Percentiles rank a stretch among this genome's conserved stretches.
Evolutionary conservation across 2,797 vertebrate species (phyloP).

Genomic region (Lemur catta): DNA sequence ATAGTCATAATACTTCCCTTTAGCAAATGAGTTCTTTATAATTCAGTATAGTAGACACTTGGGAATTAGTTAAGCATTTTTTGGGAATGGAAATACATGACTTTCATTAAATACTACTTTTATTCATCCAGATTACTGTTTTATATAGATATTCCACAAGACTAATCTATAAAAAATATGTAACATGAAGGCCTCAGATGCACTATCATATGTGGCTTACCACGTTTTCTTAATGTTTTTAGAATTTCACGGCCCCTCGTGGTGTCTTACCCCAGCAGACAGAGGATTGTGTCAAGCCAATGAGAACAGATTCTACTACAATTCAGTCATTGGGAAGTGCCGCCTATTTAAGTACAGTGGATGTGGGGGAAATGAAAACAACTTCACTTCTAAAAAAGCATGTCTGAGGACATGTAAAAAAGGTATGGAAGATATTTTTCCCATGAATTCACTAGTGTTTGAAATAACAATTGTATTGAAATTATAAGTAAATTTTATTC

Average conservation of each 20-base stretch:
- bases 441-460: neutral
- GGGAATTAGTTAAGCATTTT: neutral
- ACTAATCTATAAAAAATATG: neutral
- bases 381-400: constrained; percentile 85
- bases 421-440: constrained; percentile 79
- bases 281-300: constrained; percentile 85
- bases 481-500: constrained; percentile 8
- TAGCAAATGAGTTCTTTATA: neutral
- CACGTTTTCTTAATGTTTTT: constrained; percentile 55
- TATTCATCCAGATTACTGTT: neutral
- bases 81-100: neutral
- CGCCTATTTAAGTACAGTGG: constrained; percentile 89
- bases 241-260: constrained; percentile 75
- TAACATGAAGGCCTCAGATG: neutral
- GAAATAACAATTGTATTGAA: neutral
- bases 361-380: constrained; percentile 94
- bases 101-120: neutral
- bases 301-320: constrained; percentile 87
- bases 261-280: constrained; percentile 84
- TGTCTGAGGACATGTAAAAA: constrained; percentile 88
- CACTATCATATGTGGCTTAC: constrained; percentile 20
- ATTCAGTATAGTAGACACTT: neutral
- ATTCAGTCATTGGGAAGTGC: constrained; percentile 84
- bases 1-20: neutral
- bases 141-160: neutral